These are phyloP conservation scores for Diadema setosum DNA, from an alignment of 35 echinoderm and acorn worm species.

Conservation along the genomic window DNA sequence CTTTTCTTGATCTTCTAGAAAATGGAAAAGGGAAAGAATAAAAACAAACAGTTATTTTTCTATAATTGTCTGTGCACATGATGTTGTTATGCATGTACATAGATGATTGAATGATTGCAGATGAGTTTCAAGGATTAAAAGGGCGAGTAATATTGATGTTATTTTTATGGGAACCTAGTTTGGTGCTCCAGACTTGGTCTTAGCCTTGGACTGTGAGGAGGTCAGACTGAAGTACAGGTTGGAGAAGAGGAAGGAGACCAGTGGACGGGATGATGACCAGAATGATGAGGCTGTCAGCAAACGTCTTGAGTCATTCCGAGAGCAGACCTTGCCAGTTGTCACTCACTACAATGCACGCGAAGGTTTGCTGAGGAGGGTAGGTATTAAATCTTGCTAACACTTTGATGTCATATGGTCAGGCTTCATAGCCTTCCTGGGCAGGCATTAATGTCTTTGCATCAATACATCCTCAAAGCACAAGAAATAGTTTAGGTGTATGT, in stretches of 20 bases:
- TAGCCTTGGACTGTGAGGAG: slow-evolving; percentile 63
- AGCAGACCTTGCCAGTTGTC: slow-evolving; percentile 40
- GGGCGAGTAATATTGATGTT: background rate
- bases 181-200: slow-evolving; percentile 47
- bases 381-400: background rate
- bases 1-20: too few relatives aligned
- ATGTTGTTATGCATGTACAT: too few relatives aligned
- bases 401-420: too few relatives aligned
- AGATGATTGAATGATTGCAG: too few relatives aligned
- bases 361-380: background rate
- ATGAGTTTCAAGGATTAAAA: too few relatives aligned
- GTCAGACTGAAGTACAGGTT: slow-evolving; percentile 38
- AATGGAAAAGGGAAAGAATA: too few relatives aligned
- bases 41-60: too few relatives aligned
- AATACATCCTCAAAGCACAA: background rate
- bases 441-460: background rate
- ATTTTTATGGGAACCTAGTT: slow-evolving; percentile 33
- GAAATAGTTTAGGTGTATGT: too few relatives aligned
- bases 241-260: slow-evolving; percentile 42
- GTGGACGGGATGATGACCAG: slow-evolving; percentile 37
- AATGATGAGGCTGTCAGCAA: slow-evolving; percentile 1
- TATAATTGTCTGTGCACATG: too few relatives aligned
- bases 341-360: background rate
- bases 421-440: background rate
- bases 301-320: slow-evolving; percentile 34